Evolutionary conservation across 2,888 invertebrate genomes (phyloP).

Genomic region (Suillia variegata): DNA sequence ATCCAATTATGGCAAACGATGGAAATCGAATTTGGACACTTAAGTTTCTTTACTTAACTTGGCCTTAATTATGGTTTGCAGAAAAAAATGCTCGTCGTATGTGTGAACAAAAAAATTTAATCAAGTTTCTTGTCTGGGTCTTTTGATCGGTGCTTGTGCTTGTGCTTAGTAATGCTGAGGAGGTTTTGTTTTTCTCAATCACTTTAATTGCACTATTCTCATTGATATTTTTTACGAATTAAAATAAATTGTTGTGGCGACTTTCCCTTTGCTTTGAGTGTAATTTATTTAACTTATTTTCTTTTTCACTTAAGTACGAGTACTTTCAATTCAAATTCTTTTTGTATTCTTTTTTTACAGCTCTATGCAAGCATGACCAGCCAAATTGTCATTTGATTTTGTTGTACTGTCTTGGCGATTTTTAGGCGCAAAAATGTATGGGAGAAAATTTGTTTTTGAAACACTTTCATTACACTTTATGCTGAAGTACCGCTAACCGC

Average conservation of each 20-base stretch:
- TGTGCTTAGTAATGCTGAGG: too few species aligned
- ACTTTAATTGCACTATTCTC: too few species aligned
- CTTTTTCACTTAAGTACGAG: too few species aligned
- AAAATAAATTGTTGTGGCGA: too few species aligned
- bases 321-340: background rate
- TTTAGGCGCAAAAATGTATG: too few species aligned
- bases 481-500: conserved; percentile 38
- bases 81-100: too few species aligned
- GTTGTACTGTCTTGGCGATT: conserved; percentile 28
- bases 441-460: background rate
- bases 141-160: conserved; percentile 31
- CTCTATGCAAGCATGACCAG: background rate
- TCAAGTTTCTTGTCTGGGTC: conserved; percentile 42
- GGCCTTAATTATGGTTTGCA: conserved; percentile 36
- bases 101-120: background rate
- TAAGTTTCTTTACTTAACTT: conserved; percentile 19
- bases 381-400: conserved; percentile 14
- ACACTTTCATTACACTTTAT: conserved; percentile 15
- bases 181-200: too few species aligned
- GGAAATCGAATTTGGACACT: conserved; percentile 4
- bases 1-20: conserved; percentile 39
- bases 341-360: conserved; percentile 7
- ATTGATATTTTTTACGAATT: too few species aligned
- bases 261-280: too few species aligned
- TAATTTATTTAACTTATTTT: too few species aligned